phyloP scores from a whole-genome alignment of 2,113 vertebrate genomes.

The Dendrocopos noguchii region DNA sequence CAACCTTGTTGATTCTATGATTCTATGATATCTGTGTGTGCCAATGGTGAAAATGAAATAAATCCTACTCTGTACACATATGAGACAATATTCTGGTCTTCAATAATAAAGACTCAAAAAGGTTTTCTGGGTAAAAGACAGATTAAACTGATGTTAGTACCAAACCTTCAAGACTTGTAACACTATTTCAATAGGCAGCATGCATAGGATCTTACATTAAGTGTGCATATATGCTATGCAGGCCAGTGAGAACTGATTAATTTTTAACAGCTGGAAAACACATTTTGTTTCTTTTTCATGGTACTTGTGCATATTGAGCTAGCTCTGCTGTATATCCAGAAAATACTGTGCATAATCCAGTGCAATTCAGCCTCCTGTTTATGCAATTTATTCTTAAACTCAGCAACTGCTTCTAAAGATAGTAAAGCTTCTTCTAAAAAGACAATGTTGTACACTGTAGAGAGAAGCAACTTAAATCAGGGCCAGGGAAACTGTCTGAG shows the following conservation, averaged over 20 bases:
- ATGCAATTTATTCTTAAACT: conserved; percentile 14
- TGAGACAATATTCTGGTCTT: not conserved
- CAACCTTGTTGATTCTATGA: too few relatives aligned
- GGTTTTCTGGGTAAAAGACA: not conserved
- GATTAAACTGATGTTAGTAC: not conserved
- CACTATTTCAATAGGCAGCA: not conserved
- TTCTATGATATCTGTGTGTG: too few relatives aligned
- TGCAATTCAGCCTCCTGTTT: conserved; percentile 10
- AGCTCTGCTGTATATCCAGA: not conserved
- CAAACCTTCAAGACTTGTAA: not conserved
- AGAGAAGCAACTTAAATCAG: not conserved
- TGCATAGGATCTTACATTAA: not conserved
- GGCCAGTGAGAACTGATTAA: not conserved
- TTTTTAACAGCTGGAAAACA: not conserved
- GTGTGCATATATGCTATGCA: not conserved
- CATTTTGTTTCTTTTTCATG: not conserved
- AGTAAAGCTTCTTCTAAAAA: conserved; percentile 17
- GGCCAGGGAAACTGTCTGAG: not conserved
- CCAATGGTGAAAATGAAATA: not conserved
- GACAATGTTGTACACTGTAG: not conserved
- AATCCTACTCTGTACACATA: fast-evolving
- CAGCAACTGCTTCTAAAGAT: not conserved
- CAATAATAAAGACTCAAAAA: not conserved
- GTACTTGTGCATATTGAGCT: not conserved
- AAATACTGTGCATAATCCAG: conserved; percentile 16